Conservation (phyloP, 2,888 invertebrate genomes). For the Tinea semifulvella region DNA sequence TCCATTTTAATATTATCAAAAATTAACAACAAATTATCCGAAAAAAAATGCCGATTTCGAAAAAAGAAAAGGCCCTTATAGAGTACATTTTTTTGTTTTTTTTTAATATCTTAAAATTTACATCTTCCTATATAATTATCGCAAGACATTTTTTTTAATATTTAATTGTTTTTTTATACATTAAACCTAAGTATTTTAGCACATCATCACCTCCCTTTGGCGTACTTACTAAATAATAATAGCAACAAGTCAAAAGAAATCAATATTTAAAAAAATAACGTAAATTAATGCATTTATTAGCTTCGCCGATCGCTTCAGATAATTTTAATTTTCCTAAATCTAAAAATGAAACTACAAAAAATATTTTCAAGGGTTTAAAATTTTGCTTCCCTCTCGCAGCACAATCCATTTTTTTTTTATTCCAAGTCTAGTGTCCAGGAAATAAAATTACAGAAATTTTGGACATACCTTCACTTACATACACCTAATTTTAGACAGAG, state of each 20-base stretch:
- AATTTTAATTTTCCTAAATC: too few species aligned
- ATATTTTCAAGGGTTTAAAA: too few species aligned
- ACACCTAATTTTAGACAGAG: too few species aligned
- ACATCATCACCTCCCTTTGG: conserved; percentile 53
- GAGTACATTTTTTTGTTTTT: conserved; percentile 6
- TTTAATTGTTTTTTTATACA: conserved; percentile 47
- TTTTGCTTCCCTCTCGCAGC: too few species aligned
- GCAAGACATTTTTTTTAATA: conserved; percentile 50
- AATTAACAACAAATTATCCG: background rate
- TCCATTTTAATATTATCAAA: background rate
- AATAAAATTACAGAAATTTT: too few species aligned
- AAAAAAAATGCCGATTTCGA: background rate
- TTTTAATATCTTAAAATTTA: conserved; percentile 15
- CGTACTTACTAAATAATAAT: conserved; percentile 53
- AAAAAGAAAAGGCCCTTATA: background rate
- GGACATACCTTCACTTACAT: too few species aligned
- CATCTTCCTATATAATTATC: conserved; percentile 19
- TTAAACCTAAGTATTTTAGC: conserved; percentile 37
- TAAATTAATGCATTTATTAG: conserved; percentile 36
- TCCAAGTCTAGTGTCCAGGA: too few species aligned
- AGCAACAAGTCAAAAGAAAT: conserved; percentile 31
- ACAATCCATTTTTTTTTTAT: too few species aligned
- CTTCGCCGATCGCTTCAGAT: conserved; percentile 16
- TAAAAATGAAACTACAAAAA: too few species aligned
- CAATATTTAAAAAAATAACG: conserved; percentile 47